A percentile compares a stretch with the other conserved stretches of the same genome.
phyloP scores from a whole-genome alignment of 2,888 invertebrate genomes.

The Gastrophysa polygoni region DNA sequence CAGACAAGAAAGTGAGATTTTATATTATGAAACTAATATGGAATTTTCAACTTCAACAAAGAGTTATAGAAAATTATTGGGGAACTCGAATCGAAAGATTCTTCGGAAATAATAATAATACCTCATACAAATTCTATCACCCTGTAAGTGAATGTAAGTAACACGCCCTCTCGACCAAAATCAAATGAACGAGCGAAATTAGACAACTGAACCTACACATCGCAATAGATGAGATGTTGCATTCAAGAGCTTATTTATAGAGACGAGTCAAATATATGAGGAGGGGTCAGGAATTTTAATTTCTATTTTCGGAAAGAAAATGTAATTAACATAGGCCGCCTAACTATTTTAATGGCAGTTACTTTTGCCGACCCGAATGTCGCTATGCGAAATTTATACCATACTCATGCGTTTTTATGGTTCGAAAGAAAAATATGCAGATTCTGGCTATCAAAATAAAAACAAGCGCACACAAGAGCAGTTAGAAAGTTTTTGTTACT shows the following conservation, averaged over 20 bases:
- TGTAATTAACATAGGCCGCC: conserved; percentile 44
- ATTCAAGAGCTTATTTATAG: conserved; percentile 46
- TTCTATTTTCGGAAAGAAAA: conserved; percentile 47
- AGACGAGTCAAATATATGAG: conserved; percentile 46
- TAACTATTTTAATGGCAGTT: conserved; percentile 39
- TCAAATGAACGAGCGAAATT: background rate
- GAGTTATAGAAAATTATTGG: too few relatives aligned
- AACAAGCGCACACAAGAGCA: too few relatives aligned
- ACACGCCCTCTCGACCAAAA: background rate
- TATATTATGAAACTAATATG: too few relatives aligned
- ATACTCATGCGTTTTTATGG: conserved; percentile 11
- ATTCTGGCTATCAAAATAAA: too few relatives aligned
- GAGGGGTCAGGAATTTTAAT: conserved; percentile 47
- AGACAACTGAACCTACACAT: background rate
- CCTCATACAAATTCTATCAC: background rate
- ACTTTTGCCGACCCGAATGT: conserved; percentile 3
- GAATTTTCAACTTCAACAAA: too few relatives aligned
- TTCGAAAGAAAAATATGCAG: background rate
- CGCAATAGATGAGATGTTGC: conserved; percentile 10
- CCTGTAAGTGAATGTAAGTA: background rate
- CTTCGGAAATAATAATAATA: too few relatives aligned
- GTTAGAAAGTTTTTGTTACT: too few relatives aligned
- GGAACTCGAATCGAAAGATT: too few relatives aligned
- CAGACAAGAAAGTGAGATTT: too few relatives aligned
- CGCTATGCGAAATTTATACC: conserved; percentile 15